A percentile compares a stretch with the other conserved stretches of the same genome.
Conservation (phyloP, 2,113 vertebrate species). For the Vombatus ursinus region DNA sequence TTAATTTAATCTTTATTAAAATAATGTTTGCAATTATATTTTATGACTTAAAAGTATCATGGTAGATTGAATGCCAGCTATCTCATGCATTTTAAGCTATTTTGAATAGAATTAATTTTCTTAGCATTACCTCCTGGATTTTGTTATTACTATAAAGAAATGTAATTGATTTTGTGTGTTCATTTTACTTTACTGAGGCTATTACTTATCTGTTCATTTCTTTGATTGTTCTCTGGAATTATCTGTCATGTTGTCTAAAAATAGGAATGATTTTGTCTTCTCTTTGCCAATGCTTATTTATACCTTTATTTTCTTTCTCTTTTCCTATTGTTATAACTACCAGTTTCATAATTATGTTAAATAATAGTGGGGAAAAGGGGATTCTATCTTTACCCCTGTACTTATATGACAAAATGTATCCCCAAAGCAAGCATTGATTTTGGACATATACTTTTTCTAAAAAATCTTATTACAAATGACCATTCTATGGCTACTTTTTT, state of each 20-base stretch:
- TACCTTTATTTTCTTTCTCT: not conserved
- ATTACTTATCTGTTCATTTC: not conserved
- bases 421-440: not conserved
- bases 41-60: not conserved
- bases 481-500: not conserved
- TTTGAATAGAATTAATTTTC: not conserved
- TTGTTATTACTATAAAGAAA: not conserved
- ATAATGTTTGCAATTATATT: not conserved
- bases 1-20: not conserved
- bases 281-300: not conserved
- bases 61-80: not conserved
- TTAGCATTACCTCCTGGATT: not conserved
- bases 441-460: not conserved
- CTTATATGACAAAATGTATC: not conserved
- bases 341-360: not conserved
- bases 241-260: not conserved
- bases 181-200: not conserved
- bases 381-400: not conserved
- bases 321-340: not conserved
- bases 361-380: not conserved
- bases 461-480: not conserved
- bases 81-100: not conserved
- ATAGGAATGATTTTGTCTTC: not conserved
- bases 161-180: not conserved
- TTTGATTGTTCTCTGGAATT: not conserved